These are phyloP conservation scores for Apocrypta bakeri DNA, from an alignment of 1,140 invertebrate species.

Conservation along the genomic window DNA sequence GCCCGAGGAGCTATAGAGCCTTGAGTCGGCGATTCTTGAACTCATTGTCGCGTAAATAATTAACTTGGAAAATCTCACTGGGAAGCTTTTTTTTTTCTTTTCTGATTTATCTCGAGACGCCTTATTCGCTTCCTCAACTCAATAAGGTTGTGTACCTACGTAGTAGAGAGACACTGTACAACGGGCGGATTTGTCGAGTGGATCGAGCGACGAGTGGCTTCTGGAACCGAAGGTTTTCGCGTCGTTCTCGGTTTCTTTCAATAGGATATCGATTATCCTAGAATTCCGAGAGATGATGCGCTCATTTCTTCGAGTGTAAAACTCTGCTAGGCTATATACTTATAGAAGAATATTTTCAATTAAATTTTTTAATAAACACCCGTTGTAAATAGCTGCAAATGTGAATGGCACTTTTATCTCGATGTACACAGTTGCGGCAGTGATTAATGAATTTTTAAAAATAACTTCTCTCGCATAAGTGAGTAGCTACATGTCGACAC, in stretches of 20 bases:
- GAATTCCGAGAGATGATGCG: background rate
- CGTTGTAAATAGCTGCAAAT: no score
- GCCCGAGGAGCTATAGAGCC: background rate
- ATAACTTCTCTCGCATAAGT: background rate
- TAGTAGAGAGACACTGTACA: no score
- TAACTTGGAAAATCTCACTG: background rate
- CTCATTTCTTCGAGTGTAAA: no score
- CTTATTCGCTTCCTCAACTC: background rate
- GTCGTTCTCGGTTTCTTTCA: background rate
- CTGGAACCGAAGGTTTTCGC: background rate
- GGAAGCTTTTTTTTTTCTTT: background rate
- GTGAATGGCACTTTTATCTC: no score
- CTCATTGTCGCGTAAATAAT: constrained; percentile 23
- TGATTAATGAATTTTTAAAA: background rate
- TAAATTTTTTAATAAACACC: background rate
- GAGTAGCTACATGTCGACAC: no score
- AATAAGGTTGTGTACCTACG: no score
- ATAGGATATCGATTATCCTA: background rate
- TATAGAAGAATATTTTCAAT: background rate
- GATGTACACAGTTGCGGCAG: no score
- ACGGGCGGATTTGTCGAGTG: background rate
- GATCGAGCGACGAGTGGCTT: background rate
- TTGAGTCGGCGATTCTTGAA: constrained; percentile 11
- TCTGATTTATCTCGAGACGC: background rate
- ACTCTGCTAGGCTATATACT: background rate